These are phyloP conservation scores for Strigops habroptila DNA, from an alignment of 2,113 vertebrate species.

Conservation along the genomic window DNA sequence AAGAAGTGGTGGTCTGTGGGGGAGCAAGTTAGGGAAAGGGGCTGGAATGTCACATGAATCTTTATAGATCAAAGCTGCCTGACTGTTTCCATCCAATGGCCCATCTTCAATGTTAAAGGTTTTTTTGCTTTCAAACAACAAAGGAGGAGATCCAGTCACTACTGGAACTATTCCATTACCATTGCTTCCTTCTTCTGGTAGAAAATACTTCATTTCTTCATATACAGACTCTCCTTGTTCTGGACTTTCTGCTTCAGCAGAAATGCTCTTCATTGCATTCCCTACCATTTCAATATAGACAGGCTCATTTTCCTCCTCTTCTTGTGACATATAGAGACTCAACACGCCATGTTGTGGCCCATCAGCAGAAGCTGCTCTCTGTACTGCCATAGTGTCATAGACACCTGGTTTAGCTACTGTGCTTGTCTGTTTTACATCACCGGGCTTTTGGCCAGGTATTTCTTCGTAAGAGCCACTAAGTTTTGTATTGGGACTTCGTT, in stretches of 20 bases:
- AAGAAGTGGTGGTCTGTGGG: constrained; percentile 90
- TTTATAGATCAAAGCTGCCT: constrained; percentile 57
- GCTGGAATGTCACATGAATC: constrained; percentile 89
- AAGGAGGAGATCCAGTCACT: constrained; percentile 46
- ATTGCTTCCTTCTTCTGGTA: constrained; percentile 75
- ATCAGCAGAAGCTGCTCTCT: constrained; percentile 74
- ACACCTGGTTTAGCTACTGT: constrained; percentile 56
- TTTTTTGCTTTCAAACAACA: constrained; percentile 62
- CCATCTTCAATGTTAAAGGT: constrained; percentile 11
- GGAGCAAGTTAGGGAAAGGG: constrained; percentile 93
- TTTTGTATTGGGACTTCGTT: constrained; percentile 93
- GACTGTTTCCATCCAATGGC: background rate
- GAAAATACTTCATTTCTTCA: constrained; percentile 95
- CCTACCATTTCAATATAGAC: constrained; percentile 97
- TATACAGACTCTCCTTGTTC: constrained; percentile 89
- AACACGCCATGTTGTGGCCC: constrained; percentile 66
- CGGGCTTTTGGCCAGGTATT: constrained; percentile 82
- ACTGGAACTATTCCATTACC: constrained; percentile 27
- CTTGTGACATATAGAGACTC: constrained; percentile 73
- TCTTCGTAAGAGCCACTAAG: constrained; percentile 94
- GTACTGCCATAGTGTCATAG: constrained; percentile 67
- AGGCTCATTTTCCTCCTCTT: constrained; percentile 79
- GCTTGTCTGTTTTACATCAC: constrained; percentile 74
- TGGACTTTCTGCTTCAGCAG: constrained; percentile 72
- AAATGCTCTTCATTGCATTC: constrained; percentile 68